Evolutionary conservation across 2,888 invertebrate genomes (phyloP), one percentile per base, ranked within the genome.

Genomic region (Autographa pulchrina): DNA sequence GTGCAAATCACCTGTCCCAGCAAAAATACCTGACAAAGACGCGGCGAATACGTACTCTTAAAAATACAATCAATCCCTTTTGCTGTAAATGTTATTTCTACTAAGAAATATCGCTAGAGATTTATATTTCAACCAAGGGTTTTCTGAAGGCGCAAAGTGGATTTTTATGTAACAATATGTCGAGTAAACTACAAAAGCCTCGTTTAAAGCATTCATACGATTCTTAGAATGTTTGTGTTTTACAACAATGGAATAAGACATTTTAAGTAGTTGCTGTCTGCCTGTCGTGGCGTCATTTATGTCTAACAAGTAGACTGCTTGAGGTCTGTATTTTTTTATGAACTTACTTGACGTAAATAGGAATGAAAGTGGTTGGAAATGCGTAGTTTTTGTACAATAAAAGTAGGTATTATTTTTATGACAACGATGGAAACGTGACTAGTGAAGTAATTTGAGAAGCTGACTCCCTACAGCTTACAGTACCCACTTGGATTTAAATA

Each of bases 1-100:
- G 76, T 80, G 80, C 78, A 82, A 82, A 82, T 80, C 78, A 80
- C 80, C 82, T 75, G 76, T 78, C 78, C 69, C 62, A 65, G 80
- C 75, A 75, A 80, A 82, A 82, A 76, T 68, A 70, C 60, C 64
- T 5, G 66, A 59, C 64, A 59, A 75, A 80, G 56, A 78, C 72
- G 67, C 66, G 16, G 48, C 32, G 61, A 64, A 80, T 75, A 80
- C 72, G 62, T 69, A 32, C 67, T 70, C 52, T 75, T 78, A 74
- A 70, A 81, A 81, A 83, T 71, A 81, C 74, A 70, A 80, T 69
- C 75, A 75, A 67, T 77, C 78, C 72, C 70, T 78, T 80, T 71
- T 60, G 52, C 64, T 68, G 69, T 71, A 76, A 82, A 78, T 81
- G 78, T 76, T 80, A 71, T 78, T 74, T 72, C 35, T 32, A 67